These are phyloP conservation scores for Brachyhypopomus occidentalis DNA, from an alignment of 2,113 vertebrate species.

Conservation along the genomic window DNA sequence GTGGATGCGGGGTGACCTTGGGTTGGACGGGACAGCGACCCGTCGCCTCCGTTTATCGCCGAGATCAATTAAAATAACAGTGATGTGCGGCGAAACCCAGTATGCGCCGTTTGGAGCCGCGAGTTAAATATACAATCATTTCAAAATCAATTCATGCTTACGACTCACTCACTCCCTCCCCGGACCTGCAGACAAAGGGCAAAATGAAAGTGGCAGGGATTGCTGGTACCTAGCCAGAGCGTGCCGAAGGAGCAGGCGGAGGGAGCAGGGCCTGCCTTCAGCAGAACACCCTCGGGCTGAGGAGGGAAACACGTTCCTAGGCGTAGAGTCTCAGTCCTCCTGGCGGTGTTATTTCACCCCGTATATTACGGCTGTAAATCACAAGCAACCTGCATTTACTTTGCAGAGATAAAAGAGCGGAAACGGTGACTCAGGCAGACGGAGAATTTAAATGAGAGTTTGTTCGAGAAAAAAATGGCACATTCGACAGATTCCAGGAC, in stretches of 20 bases:
- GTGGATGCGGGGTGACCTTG: constrained; percentile 70
- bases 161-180: constrained; percentile 51
- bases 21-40: constrained; percentile 58
- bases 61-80: constrained; percentile 77
- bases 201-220: constrained; percentile 62
- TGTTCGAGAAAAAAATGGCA: background rate
- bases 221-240: constrained; percentile 28
- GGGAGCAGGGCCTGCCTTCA: constrained; percentile 28
- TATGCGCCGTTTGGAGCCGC: constrained; percentile 67
- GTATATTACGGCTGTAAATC: constrained; percentile 33
- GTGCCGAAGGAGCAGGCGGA: constrained; percentile 50
- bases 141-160: constrained; percentile 72
- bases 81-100: constrained; percentile 61
- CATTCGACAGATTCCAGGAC: background rate
- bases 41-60: constrained; percentile 69
- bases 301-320: background rate
- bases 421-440: background rate
- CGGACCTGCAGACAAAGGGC: constrained; percentile 59
- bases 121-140: constrained; percentile 78
- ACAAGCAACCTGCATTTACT: constrained; percentile 20
- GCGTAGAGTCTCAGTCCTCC: background rate
- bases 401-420: background rate
- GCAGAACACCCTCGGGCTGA: constrained; percentile 3
- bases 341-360: background rate
- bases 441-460: constrained; percentile 28